Base-by-base conservation (phyloP, 2,888 invertebrate genomes). In the Amphipoea oculea region DNA sequence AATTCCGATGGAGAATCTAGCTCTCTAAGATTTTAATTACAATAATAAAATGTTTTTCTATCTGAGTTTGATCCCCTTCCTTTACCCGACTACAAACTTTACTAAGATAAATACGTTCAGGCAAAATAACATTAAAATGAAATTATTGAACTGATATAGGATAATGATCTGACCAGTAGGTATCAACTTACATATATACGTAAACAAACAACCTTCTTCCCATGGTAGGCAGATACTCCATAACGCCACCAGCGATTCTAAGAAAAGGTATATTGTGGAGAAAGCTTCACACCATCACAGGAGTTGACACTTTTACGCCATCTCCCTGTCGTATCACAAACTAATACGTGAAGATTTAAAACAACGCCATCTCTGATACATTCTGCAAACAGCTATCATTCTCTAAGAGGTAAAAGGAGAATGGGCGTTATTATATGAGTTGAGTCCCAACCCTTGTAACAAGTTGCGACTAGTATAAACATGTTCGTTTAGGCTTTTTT, bases 351-450 rank as follows among this genome's bases (percentile, higher is more conserved):
- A 62, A 62, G 14, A 14, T 62, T 14, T 17, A 29, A 57, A 77
- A 54, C n/a, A 57, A n/a, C 65, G 77, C 77, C 77, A 77, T 65
- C 65, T 76, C 45, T 65, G 23, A n/a, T 9, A 4, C 1, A 11
- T 23, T 3, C 23, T 29, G 29, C 3, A 51, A 63, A 76, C 29
- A 17, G 1, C 20, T 29, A 20, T 23, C 9, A 7, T 29, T 20
- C 40, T 36, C 2, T 12, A 5, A n/a, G 14, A n/a, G n/a, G 29
- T 29, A 29, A n/a, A n/a, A n/a, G n/a, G n/a, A n/a, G n/a, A n/a
- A n/a, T n/a, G n/a, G n/a, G n/a, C n/a, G n/a, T n/a, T n/a, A n/a
- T n/a, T n/a, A n/a, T n/a, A n/a, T n/a, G n/a, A n/a, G n/a, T n/a
- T n/a, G n/a, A n/a, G n/a, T n/a, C n/a, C n/a, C n/a, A n/a, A n/a